A percentile compares a stretch with the other conserved stretches of the same genome.
Evolutionary conservation across 2,888 invertebrate genomes (phyloP).

Genomic region (Meganola albula): DNA sequence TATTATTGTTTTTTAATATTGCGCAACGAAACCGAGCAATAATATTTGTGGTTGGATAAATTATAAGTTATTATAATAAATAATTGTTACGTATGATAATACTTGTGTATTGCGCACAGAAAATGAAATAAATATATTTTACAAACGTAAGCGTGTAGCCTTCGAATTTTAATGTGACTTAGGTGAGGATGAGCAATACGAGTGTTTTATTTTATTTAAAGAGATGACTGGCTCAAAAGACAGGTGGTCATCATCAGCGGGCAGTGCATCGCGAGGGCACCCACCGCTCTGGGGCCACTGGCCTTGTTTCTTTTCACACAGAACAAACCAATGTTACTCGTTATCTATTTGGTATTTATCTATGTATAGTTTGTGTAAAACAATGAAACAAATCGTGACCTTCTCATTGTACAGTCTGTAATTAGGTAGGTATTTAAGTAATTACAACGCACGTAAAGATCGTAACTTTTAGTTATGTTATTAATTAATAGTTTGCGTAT

Average conservation of each 20-base stretch:
- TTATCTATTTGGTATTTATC: constrained; percentile 37
- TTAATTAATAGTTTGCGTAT: constrained; percentile 13
- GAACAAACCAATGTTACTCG: constrained; percentile 35
- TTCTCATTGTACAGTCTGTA: constrained; percentile 46
- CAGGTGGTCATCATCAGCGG: constrained; percentile 12
- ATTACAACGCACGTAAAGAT: constrained; percentile 42
- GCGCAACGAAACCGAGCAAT: no score
- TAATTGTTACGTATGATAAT: no score
- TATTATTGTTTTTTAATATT: no score
- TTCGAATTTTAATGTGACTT: constrained; percentile 14
- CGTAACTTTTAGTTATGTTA: constrained; percentile 20
- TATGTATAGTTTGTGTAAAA: constrained; percentile 42
- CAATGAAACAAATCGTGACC: constrained; percentile 62
- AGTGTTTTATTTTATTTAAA: no score
- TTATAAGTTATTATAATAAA: constrained; percentile 15
- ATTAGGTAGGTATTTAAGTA: constrained; percentile 48
- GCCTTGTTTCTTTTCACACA: constrained; percentile 47
- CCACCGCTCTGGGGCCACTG: constrained; percentile 30
- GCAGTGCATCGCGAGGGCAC: constrained; percentile 15
- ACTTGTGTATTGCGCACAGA: no score
- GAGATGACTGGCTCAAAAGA: no score
- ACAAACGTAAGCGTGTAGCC: constrained; percentile 14
- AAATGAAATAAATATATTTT: constrained; percentile 7
- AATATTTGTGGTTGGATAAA: constrained; percentile 19
- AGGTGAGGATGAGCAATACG: no score